Evolutionary conservation across 35 echinoderm and acorn worm species (phyloP).

Genomic region (Holothuria glaberrima): DNA sequence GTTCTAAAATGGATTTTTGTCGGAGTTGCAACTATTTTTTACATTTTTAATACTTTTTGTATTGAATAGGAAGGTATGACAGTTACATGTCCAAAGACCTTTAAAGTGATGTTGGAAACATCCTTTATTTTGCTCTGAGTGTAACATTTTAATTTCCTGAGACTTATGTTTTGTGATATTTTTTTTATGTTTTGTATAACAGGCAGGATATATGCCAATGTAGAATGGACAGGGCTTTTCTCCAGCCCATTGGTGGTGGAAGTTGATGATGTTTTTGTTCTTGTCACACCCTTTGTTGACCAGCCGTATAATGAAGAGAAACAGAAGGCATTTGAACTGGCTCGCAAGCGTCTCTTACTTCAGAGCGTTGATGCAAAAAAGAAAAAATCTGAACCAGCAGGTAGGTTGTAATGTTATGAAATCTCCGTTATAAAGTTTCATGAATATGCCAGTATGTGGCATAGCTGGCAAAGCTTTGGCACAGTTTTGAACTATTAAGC

Average conservation of each 20-base stretch:
- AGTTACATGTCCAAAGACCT: too few relatives aligned
- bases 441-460: too few relatives aligned
- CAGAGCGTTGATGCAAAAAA: conserved; percentile 79
- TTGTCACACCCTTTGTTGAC: conserved; percentile 81
- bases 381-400: conserved; percentile 47
- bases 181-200: background rate
- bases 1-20: too few relatives aligned
- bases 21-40: too few relatives aligned
- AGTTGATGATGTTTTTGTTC: conserved; percentile 86
- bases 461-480: too few relatives aligned
- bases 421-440: too few relatives aligned
- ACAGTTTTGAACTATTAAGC: too few relatives aligned
- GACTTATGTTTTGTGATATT: background rate
- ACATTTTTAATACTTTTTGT: too few relatives aligned
- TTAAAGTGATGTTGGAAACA: too few relatives aligned
- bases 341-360: conserved; percentile 78
- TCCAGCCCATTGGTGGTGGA: conserved; percentile 79
- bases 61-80: too few relatives aligned
- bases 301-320: conserved; percentile 86
- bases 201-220: conserved; percentile 82
- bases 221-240: conserved; percentile 90
- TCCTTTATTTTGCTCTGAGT: too few relatives aligned
- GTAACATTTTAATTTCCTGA: too few relatives aligned
- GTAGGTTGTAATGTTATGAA: background rate
- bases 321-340: conserved; percentile 70